These are phyloP conservation scores for Dolichallabes microphthalmus DNA, from an alignment of 2,113 vertebrate genomes.

Conservation along the genomic window DNA sequence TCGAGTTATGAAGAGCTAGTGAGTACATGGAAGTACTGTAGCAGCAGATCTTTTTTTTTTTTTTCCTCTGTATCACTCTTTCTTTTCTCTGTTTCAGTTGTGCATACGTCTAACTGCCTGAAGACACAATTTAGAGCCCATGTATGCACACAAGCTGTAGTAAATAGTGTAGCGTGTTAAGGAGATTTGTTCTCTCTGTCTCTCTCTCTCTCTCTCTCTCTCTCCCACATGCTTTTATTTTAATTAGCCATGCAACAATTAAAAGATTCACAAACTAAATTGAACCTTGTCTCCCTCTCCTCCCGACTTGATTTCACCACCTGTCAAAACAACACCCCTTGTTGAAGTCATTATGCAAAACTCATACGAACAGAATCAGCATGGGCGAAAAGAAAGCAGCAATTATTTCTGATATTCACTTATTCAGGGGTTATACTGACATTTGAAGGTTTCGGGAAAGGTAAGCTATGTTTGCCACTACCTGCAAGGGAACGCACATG, in stretches of 20 bases:
- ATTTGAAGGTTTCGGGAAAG: slow-evolving; percentile 77
- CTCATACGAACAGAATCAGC: slow-evolving; percentile 91
- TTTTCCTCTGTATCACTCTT: background rate
- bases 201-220: slow-evolving; percentile 51
- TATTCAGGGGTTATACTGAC: slow-evolving; percentile 96
- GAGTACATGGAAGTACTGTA: slow-evolving; percentile 78
- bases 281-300: slow-evolving; percentile 98
- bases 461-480: slow-evolving; percentile 84
- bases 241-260: slow-evolving; percentile 99
- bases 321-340: slow-evolving; percentile 98
- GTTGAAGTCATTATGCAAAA: slow-evolving; percentile 98
- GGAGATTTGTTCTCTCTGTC: slow-evolving; percentile 85
- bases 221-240: slow-evolving; percentile 80
- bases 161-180: slow-evolving; percentile 93
- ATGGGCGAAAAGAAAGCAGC: slow-evolving; percentile 93
- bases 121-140: slow-evolving; percentile 91
- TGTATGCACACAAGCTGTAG: slow-evolving; percentile 89
- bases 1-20: slow-evolving; percentile 89
- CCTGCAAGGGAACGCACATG: slow-evolving; percentile 53
- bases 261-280: slow-evolving; percentile 99
- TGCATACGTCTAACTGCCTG: slow-evolving; percentile 81
- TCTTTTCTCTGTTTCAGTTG: slow-evolving; percentile 40
- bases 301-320: slow-evolving; percentile 98
- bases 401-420: slow-evolving; percentile 99
- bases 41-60: slow-evolving; percentile 73